Evolutionary conservation across 64 coral and sea anemone species (phyloP).

Genomic region (Porites lutea): DNA sequence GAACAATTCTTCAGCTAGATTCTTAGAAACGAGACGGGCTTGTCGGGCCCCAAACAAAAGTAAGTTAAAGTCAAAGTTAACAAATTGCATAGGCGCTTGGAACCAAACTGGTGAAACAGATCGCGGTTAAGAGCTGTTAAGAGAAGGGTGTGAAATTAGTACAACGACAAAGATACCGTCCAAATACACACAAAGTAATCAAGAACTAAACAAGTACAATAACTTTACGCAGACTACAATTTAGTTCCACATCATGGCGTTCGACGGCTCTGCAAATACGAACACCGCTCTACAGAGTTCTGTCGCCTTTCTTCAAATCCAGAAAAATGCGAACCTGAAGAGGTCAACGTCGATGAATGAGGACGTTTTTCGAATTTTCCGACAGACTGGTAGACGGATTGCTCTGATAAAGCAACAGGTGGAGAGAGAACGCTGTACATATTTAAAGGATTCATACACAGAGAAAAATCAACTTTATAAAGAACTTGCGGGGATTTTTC

Average conservation of each 20-base stretch:
- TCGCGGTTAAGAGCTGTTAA: background rate
- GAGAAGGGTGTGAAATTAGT: background rate
- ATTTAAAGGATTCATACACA: constrained; percentile 59
- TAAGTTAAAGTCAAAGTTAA: background rate
- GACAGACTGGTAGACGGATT: constrained; percentile 58
- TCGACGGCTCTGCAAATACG: background rate
- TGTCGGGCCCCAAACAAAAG: background rate
- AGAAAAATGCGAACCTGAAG: constrained; percentile 63
- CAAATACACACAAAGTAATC: background rate
- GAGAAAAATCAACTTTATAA: constrained; percentile 76
- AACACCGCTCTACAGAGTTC: constrained; percentile 41
- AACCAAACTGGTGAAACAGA: background rate
- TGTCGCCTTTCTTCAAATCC: constrained; percentile 58
- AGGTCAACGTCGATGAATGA: constrained; percentile 51
- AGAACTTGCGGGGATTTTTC: constrained; percentile 53
- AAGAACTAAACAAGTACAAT: background rate
- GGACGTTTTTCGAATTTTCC: constrained; percentile 74
- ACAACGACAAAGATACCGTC: background rate
- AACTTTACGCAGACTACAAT: background rate
- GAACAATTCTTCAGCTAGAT: too few species aligned
- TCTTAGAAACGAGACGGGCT: background rate
- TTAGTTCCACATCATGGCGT: background rate
- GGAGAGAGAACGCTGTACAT: constrained; percentile 44
- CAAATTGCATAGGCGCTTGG: background rate
- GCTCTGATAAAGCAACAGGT: constrained; percentile 50